A percentile compares a stretch with the other conserved stretches of the same genome.
These are phyloP conservation scores for Drosophila erecta DNA, from an alignment of 1,140 invertebrate genomes.

Conservation along the genomic window DNA sequence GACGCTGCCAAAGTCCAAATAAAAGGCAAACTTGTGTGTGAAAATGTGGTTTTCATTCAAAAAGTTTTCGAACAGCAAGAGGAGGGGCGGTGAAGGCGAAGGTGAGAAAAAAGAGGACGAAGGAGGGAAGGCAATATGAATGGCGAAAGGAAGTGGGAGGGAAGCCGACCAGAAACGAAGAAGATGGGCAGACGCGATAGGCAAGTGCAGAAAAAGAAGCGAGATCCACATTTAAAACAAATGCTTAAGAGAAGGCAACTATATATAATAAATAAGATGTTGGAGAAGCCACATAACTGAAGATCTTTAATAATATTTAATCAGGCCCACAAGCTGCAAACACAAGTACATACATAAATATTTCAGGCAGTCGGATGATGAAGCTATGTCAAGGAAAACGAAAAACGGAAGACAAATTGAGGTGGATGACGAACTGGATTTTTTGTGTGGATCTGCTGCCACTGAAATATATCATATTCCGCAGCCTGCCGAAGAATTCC, in stretches of 20 bases:
- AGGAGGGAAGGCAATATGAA: constrained; percentile 6
- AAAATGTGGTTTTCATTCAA: constrained; percentile 77
- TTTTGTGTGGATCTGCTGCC: constrained; percentile 1
- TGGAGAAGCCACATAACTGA: too few relatives aligned
- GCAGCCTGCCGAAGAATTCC: background rate
- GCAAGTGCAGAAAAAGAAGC: background rate
- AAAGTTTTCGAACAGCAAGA: constrained; percentile 51
- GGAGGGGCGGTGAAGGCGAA: background rate
- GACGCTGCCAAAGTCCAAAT: constrained; percentile 14
- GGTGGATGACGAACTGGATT: constrained; percentile 17
- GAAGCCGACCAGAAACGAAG: background rate
- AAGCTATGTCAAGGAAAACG: background rate
- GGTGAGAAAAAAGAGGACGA: constrained; percentile 38
- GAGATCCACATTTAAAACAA: too few relatives aligned
- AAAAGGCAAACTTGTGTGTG: constrained; percentile 57
- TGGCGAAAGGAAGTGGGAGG: constrained; percentile 35
- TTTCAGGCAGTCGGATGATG: background rate
- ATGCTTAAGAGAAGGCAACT: background rate
- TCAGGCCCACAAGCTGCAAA: background rate
- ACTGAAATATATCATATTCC: constrained; percentile 20
- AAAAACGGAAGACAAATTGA: constrained; percentile 9
- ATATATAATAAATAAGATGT: too few relatives aligned
- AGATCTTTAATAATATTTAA: background rate
- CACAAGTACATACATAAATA: background rate
- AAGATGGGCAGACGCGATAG: constrained; percentile 2